Evolutionary conservation across 2,113 vertebrate species (phyloP).

Genomic region (Cairina moschata): DNA sequence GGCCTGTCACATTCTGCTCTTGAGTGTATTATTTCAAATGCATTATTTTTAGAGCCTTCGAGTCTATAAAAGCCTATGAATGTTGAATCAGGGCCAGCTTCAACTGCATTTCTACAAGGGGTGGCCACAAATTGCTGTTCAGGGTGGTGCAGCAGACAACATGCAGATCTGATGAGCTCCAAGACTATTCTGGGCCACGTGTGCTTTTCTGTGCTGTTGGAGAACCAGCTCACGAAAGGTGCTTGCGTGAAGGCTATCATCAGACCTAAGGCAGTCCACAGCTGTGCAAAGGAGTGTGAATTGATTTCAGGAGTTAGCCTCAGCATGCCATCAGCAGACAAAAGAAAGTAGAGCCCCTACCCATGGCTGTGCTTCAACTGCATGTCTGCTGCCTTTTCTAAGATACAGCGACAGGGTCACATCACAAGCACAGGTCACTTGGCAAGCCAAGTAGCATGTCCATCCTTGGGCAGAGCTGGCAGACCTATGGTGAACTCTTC

Average conservation of each 20-base stretch:
- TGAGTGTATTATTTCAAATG: conserved; percentile 2
- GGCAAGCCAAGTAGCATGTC: background rate
- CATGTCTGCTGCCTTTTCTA: background rate
- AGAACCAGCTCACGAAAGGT: background rate
- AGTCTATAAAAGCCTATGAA: background rate
- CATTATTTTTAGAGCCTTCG: conserved; percentile 29
- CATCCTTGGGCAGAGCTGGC: background rate
- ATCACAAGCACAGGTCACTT: background rate
- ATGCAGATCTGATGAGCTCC: background rate
- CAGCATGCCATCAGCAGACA: background rate
- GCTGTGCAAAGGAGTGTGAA: background rate
- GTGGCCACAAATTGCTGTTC: background rate
- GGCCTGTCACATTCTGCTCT: background rate
- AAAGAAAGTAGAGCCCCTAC: background rate
- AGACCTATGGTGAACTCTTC: background rate
- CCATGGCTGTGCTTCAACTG: background rate
- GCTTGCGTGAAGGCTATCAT: background rate
- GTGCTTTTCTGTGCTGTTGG: background rate
- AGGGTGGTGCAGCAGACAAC: background rate
- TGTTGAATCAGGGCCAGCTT: background rate
- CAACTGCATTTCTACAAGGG: background rate
- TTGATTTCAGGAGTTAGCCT: background rate
- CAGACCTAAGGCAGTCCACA: background rate
- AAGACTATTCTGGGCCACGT: background rate
- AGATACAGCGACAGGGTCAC: background rate